Percentiles rank a stretch among this genome's conserved stretches.
Conservation (phyloP, 2,888 invertebrate species). For the Acanthacorydalis orientalis region DNA sequence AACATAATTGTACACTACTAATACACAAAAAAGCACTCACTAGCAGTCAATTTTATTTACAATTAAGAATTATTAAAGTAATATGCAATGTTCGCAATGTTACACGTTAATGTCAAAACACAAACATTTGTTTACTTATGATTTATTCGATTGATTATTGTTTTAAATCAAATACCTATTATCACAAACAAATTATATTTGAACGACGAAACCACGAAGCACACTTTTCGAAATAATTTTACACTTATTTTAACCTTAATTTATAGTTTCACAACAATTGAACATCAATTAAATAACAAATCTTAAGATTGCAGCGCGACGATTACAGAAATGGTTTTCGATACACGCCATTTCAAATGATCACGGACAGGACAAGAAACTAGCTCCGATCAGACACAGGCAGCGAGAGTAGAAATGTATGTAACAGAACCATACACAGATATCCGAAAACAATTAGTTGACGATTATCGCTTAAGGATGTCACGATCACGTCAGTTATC, state of each 20-base stretch:
- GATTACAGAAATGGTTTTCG: neutral
- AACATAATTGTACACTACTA: too few relatives aligned
- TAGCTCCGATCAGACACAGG: neutral
- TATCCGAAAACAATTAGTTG: slow-evolving; percentile 5
- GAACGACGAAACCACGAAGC: too few relatives aligned
- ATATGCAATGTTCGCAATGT: too few relatives aligned
- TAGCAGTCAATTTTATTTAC: too few relatives aligned
- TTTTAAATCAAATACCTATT: neutral
- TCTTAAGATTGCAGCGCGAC: neutral
- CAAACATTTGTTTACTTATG: neutral
- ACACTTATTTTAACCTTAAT: too few relatives aligned
- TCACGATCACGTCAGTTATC: slow-evolving; percentile 3
- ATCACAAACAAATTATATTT: neutral
- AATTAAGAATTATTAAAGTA: too few relatives aligned
- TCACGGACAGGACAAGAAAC: neutral
- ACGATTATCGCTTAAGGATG: slow-evolving; percentile 1
- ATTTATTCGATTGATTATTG: neutral
- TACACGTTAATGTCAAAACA: neutral
- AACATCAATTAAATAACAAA: too few relatives aligned
- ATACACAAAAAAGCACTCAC: too few relatives aligned
- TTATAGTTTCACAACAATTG: too few relatives aligned
- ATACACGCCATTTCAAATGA: slow-evolving; percentile 3
- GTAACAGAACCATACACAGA: slow-evolving; percentile 1
- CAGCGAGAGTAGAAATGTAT: neutral
- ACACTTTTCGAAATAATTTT: too few relatives aligned